Conservation (phyloP, 2,888 invertebrate genomes). For the Dolichopus griseipennis region DNA sequence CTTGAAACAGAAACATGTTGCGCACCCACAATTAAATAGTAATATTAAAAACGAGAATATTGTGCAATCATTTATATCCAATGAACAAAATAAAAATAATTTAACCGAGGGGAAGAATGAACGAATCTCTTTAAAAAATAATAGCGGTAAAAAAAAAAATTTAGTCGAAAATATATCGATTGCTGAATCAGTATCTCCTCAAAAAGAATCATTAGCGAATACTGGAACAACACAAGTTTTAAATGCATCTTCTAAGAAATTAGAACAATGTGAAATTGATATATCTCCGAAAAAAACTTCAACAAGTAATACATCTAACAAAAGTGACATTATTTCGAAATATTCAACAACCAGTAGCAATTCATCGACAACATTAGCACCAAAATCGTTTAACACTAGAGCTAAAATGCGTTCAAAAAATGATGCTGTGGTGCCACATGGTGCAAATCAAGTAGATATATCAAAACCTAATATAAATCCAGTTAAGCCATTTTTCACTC, state of each 20-base stretch:
- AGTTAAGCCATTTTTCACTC: slow-evolving; percentile 73
- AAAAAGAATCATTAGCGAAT: background rate
- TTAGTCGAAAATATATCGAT: background rate
- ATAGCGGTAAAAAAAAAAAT: background rate
- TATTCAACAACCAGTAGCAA: background rate
- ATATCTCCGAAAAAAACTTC: slow-evolving; percentile 36
- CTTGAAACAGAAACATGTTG: background rate
- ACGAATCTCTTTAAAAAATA: slow-evolving; percentile 1
- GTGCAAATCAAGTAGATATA: slow-evolving; percentile 32
- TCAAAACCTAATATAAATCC: slow-evolving; percentile 47
- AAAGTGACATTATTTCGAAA: background rate
- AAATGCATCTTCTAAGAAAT: slow-evolving; percentile 19
- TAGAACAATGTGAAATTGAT: slow-evolving; percentile 12
- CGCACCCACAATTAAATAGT: background rate
- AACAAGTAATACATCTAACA: slow-evolving; percentile 10
- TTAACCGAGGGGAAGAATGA: background rate
- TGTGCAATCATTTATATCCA: background rate
- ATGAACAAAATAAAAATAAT: background rate
- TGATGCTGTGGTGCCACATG: slow-evolving; percentile 51
- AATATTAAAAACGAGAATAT: background rate
- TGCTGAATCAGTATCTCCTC: background rate
- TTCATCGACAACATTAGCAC: slow-evolving; percentile 34
- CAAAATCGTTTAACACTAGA: slow-evolving; percentile 41
- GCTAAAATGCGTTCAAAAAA: slow-evolving; percentile 41
- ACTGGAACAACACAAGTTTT: slow-evolving; percentile 16